Base-by-base conservation (phyloP, 2,797 vertebrate genomes). In the Leptoclinus maculatus region DNA sequence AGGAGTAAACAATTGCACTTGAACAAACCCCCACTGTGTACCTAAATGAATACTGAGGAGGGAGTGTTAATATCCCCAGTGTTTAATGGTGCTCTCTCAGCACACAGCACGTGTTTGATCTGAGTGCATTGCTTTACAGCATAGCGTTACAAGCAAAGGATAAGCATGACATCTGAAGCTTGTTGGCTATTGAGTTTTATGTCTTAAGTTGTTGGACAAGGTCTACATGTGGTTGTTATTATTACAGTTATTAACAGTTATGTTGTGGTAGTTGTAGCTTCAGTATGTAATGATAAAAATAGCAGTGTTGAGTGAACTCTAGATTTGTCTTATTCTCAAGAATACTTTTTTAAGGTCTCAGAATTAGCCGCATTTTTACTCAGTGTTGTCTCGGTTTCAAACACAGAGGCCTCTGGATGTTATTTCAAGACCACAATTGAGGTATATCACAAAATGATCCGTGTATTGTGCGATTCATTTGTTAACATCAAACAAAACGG, bases 61-160 rank as follows among this genome's bases (percentile, higher is more conserved):
- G 23, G 10, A 25, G 36, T 19, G 19, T 76, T 79, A 57, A 72
- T 67, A 29, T 90, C 89, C 85, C 86, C 7, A 25, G 77, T 74
- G 91, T 72, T 85, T 83, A 86, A 88, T 90, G 10, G n/a, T 25
- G 51, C 10, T 53, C 51, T 25, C 51, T 53, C 23, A 53, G 51
- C 51, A 53, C 51, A 53, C 5, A 25, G 5, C 51, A 53, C 3
- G 11, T 23, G 51, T 5, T 53, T 53, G 5, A 6, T 53, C 11
- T 53, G 4, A 53, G 51, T 14, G 49, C 10, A 51, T 45, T 39
- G 12, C 11, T 13, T 39, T 39, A 39, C 39, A 39, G 47, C 47
- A 51, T 51, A 23, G 0, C 47, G 1, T 49, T n/a, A 49, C 47
- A n/a, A 49, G 47, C 47, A 49, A 51, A 1, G n/a, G 8, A 51